These are phyloP conservation scores for Sapayoa aenigma DNA, from an alignment of 2,113 vertebrate species.

Conservation along the genomic window DNA sequence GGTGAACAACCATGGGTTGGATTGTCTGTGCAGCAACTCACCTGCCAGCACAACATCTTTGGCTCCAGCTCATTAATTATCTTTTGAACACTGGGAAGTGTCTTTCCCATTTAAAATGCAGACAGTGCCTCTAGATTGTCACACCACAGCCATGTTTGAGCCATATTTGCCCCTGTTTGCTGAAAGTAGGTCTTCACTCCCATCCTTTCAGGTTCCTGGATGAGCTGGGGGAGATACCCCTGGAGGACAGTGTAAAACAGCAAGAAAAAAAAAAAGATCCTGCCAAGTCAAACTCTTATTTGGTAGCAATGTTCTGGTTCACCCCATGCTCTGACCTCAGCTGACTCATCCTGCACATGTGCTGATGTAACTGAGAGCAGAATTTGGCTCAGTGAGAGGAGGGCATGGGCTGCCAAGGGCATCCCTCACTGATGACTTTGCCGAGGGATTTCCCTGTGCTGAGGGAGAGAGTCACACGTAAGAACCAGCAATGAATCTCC, in stretches of 20 bases:
- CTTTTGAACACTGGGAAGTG: neutral
- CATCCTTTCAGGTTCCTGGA: neutral
- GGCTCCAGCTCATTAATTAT: neutral
- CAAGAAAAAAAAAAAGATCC: rapidly evolving
- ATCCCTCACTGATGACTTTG: rapidly evolving
- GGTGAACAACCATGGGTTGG: neutral
- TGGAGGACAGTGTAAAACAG: neutral
- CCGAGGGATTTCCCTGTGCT: neutral
- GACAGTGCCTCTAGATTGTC: neutral
- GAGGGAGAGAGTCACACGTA: neutral
- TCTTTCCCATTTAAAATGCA: neutral
- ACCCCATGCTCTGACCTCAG: neutral
- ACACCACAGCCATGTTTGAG: neutral
- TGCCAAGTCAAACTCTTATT: neutral
- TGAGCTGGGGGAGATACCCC: neutral
- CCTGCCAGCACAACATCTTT: neutral
- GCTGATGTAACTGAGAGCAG: neutral
- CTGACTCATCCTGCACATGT: neutral
- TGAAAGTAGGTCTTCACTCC: neutral
- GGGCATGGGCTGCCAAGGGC: neutral
- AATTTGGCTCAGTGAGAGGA: neutral
- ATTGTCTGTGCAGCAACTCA: neutral
- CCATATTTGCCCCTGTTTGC: neutral
- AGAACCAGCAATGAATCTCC: slow-evolving; percentile 25
- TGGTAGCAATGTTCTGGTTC: no score